Evolutionary conservation across 2,888 invertebrate species (phyloP).

Genomic region (Protula sp.): DNA sequence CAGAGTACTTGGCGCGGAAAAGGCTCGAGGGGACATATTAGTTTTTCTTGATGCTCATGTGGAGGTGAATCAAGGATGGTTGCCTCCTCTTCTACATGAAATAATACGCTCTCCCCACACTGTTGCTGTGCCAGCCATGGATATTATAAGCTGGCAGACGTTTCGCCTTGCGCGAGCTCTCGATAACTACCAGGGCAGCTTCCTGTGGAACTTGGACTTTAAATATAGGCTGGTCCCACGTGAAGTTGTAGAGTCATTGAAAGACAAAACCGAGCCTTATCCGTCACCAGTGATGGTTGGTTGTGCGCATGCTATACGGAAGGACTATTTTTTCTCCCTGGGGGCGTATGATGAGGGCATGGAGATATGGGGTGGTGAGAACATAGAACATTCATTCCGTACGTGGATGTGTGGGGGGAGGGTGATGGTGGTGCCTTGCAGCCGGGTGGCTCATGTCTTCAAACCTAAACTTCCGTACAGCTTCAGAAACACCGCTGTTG

Average conservation of each 20-base stretch:
- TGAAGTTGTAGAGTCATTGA: constrained; percentile 1
- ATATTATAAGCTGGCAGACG: background rate
- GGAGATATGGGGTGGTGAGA: constrained; percentile 25
- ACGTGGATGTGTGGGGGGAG: constrained; percentile 25
- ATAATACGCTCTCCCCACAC: background rate
- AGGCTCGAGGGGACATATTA: constrained; percentile 59
- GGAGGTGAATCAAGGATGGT: constrained; percentile 48
- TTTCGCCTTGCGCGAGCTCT: background rate
- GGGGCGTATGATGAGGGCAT: constrained; percentile 20
- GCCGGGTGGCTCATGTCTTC: constrained; percentile 24
- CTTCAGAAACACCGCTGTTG: constrained; percentile 4
- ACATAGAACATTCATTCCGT: constrained; percentile 19
- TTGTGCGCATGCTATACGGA: constrained; percentile 15
- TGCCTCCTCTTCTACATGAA: background rate
- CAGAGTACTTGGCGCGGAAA: constrained; percentile 78
- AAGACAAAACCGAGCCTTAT: constrained; percentile 14
- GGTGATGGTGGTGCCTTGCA: constrained; percentile 22
- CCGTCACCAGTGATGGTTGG: constrained; percentile 19
- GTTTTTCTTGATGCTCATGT: constrained; percentile 54
- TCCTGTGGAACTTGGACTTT: constrained; percentile 19
- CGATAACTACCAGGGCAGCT: constrained; percentile 10
- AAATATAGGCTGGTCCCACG: constrained; percentile 7
- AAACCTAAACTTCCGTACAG: constrained; percentile 17
- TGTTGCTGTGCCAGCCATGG: background rate
- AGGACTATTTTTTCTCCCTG: constrained; percentile 12